Base-by-base conservation (phyloP, 2,888 invertebrate genomes). In the Rhamnusium bicolor region DNA sequence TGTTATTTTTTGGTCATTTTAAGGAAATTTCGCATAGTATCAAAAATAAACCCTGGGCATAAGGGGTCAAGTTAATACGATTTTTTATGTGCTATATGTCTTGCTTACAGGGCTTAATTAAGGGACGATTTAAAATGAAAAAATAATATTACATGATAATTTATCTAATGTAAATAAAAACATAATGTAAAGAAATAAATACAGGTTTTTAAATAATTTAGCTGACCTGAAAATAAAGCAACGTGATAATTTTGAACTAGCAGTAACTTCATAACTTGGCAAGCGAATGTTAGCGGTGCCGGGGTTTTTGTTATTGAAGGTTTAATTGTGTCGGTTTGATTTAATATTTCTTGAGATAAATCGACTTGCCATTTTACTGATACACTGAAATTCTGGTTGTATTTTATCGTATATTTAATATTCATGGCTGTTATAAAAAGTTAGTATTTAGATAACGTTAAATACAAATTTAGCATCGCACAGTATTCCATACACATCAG, bases 211-310 rank as follows among this genome's bases (percentile, higher is more conserved):
- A 18, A 61, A 51, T 51, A 51, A 58, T 32, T 58, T 16, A 58
- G 29, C 51, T 16, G 65, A 53, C 47, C 32, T 18, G 12, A 53
- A 53, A 65, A 67, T 46, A 24, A 67, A 67, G 66, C 66, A 67
- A 14, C 40, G 54, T 32, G 56, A 51, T 12, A 19, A 19, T 54
- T 46, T 58, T 21, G 32, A 71, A 72, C 71, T 72, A 72, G 66
- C 66, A 67, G 32, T 54, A 67, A 67, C 54, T 54, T 67, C 56
- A 46, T 67, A 67, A 67, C 66, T 67, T n/a, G 40, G 40, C 66
- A 67, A 67, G 66, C 66, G 46, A 65, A 56, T 14, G 16, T 54
- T 21, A 56, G 66, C 66, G 12, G 66, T 67, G 66, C 56, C 51
- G 51, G 40, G 24, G 54, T 7, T 14, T 56, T 27, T 40, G 4